Evolutionary conservation across 2,113 vertebrate genomes (phyloP).

Genomic region (Brienomyrus brachyistius): DNA sequence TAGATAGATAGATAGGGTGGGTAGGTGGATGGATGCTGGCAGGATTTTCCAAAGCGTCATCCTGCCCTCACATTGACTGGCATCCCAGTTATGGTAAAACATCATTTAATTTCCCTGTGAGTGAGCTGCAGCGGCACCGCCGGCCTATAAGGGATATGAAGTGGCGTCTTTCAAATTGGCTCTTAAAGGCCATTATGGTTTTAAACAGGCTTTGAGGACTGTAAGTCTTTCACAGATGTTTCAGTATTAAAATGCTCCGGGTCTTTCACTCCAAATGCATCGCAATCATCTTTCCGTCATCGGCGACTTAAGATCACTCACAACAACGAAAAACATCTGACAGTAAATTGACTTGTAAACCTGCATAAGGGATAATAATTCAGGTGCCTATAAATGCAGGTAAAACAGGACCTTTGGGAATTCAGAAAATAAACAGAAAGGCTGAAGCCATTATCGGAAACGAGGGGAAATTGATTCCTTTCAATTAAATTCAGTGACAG

Average conservation of each 20-base stretch:
- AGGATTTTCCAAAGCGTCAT: not conserved
- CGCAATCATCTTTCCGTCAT: not conserved
- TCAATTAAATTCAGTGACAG: slow-evolving; percentile 15
- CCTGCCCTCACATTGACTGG: slow-evolving; percentile 26
- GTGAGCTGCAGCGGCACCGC: slow-evolving; percentile 19
- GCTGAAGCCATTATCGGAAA: slow-evolving; percentile 5
- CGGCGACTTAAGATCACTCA: not conserved
- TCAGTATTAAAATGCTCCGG: not conserved
- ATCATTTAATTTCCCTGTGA: slow-evolving; percentile 58
- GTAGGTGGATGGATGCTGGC: not conserved
- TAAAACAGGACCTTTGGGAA: not conserved
- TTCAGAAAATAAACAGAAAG: slow-evolving; percentile 14
- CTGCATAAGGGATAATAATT: not conserved
- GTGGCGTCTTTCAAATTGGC: slow-evolving; percentile 16
- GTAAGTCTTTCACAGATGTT: not conserved
- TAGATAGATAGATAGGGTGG: not conserved
- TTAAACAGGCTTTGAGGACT: not conserved
- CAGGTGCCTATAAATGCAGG: not conserved
- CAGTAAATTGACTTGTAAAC: not conserved
- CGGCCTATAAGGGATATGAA: slow-evolving; percentile 11
- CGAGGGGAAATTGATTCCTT: not conserved
- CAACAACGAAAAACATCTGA: not conserved
- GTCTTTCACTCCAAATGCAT: not conserved
- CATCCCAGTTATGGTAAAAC: slow-evolving; percentile 45
- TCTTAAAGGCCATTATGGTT: slow-evolving; percentile 15